Percentiles rank a stretch among this genome's conserved stretches.
Conservation (phyloP, 2,888 invertebrate species). For the Thysanoteuthis rhombus region DNA sequence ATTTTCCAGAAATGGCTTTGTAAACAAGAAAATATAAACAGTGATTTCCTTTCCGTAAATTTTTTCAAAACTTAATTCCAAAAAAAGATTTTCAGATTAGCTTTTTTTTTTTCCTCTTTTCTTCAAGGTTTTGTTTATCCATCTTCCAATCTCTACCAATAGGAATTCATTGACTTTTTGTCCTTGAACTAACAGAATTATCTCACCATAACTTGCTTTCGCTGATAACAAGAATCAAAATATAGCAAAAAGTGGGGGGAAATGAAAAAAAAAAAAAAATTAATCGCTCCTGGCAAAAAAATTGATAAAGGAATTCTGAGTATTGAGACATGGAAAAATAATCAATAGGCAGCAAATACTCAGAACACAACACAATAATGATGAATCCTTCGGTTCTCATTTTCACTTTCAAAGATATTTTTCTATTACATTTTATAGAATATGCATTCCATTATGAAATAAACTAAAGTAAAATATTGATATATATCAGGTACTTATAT, state of each 20-base stretch:
- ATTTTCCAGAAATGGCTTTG: no score
- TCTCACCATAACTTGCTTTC: background rate
- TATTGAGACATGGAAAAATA: background rate
- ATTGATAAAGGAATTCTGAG: background rate
- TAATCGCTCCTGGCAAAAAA: background rate
- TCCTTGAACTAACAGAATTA: background rate
- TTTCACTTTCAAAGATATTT: background rate
- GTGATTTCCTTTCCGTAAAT: no score
- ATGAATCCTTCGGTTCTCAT: background rate
- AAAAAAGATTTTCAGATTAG: no score
- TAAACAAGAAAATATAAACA: no score
- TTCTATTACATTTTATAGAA: background rate
- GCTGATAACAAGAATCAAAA: background rate
- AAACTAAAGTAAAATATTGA: no score
- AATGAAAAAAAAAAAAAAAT: background rate
- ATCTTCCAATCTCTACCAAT: background rate
- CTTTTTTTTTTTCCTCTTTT: background rate
- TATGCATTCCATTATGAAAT: no score
- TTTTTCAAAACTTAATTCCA: no score
- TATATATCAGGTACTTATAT: no score
- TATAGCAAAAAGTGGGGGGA: background rate
- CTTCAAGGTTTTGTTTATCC: background rate
- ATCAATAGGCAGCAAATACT: background rate
- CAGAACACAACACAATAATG: background rate
- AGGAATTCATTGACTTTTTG: background rate